phyloP scores from a whole-genome alignment of 1,140 invertebrate species.

The Popillia japonica region DNA sequence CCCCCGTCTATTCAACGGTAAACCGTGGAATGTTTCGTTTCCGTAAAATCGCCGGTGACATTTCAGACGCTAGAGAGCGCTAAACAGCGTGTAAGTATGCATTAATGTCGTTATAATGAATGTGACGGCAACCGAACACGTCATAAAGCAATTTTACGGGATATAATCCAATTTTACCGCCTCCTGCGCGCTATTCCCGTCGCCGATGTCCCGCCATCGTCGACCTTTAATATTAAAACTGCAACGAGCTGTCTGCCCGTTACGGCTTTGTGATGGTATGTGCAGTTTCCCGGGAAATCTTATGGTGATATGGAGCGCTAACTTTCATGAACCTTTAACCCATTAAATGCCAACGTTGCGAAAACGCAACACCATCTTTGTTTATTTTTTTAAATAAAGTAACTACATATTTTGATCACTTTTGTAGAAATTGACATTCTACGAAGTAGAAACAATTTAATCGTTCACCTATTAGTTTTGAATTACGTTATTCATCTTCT shows the following conservation, averaged over 20 bases:
- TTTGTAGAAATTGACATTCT: too few relatives aligned
- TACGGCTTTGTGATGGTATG: not conserved
- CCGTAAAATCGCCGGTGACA: not conserved
- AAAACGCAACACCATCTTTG: too few relatives aligned
- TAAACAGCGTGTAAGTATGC: constrained; percentile 8
- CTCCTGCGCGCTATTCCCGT: not conserved
- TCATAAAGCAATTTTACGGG: constrained; percentile 32
- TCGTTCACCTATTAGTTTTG: too few relatives aligned
- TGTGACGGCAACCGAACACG: constrained; percentile 27
- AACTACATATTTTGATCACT: too few relatives aligned
- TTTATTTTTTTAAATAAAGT: too few relatives aligned
- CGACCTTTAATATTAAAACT: not conserved
- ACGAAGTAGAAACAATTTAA: too few relatives aligned
- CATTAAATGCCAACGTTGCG: too few relatives aligned
- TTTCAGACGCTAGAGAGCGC: not conserved
- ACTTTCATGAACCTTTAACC: not conserved
- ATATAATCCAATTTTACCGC: constrained; percentile 21
- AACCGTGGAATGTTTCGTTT: not conserved
- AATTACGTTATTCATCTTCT: too few relatives aligned
- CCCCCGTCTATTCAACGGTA: not conserved
- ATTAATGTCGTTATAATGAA: constrained; percentile 17
- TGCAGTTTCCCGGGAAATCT: not conserved
- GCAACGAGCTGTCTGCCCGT: not conserved
- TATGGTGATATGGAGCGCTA: not conserved
- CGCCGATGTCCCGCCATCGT: not conserved